phyloP scores from a whole-genome alignment of 2,888 invertebrate genomes.

The Agrotis puta region DNA sequence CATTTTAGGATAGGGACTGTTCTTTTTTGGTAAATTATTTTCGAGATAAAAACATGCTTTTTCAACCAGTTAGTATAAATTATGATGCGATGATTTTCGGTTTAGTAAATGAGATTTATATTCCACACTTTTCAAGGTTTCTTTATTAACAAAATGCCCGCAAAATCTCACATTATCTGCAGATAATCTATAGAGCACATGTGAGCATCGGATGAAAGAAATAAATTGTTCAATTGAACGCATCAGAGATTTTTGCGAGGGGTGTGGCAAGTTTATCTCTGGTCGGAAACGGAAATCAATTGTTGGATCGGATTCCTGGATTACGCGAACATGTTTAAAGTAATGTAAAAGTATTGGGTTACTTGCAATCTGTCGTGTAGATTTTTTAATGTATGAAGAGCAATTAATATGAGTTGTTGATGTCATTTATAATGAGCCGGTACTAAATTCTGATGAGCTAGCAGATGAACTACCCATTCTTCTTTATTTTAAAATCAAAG shows the following conservation, averaged over 20 bases:
- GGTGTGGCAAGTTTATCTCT: constrained; percentile 85
- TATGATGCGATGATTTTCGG: background rate
- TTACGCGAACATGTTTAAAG: constrained; percentile 68
- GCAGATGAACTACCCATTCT: no score
- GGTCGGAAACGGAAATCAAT: constrained; percentile 88
- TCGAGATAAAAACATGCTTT: constrained; percentile 12
- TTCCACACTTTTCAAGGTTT: background rate
- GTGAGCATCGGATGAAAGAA: constrained; percentile 49
- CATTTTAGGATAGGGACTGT: constrained; percentile 36
- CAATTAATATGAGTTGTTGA: constrained; percentile 2
- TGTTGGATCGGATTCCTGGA: constrained; percentile 78
- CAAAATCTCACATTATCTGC: constrained; percentile 39
- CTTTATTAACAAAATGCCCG: background rate
- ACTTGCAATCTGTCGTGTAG: constrained; percentile 68
- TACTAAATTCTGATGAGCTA: no score
- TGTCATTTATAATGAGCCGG: background rate
- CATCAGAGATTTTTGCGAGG: constrained; percentile 69
- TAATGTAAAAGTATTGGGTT: constrained; percentile 80
- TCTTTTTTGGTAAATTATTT: constrained; percentile 17
- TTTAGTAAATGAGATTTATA: background rate
- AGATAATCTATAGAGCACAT: constrained; percentile 42
- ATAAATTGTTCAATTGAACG: constrained; percentile 66
- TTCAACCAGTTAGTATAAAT: background rate
- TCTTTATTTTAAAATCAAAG: background rate
- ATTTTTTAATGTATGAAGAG: constrained; percentile 5